Percentiles rank a stretch among this genome's conserved stretches.
Evolutionary conservation across 2,113 vertebrate genomes (phyloP).

Genomic region (Chionomys nivalis): DNA sequence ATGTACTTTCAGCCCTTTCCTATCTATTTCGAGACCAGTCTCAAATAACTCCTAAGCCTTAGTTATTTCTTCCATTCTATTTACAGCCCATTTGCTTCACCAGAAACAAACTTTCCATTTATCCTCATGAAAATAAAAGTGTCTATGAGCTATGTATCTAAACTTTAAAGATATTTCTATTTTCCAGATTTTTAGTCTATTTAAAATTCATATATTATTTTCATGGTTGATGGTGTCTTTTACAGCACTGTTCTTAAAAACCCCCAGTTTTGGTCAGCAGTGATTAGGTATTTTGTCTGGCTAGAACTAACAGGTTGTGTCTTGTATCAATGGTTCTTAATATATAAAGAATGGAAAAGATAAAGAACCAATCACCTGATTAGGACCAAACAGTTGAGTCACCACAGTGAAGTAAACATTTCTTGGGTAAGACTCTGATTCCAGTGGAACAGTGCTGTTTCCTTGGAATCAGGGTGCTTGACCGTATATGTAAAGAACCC

Average conservation of each 20-base stretch:
- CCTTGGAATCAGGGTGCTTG: background rate
- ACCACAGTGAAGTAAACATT: background rate
- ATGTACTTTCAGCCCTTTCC: background rate
- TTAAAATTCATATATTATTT: background rate
- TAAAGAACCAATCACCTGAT: background rate
- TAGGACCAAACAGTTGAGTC: background rate
- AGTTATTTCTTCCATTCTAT: background rate
- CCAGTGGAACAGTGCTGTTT: background rate
- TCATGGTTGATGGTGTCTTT: background rate
- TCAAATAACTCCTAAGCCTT: background rate
- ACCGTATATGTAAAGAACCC: background rate
- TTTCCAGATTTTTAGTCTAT: background rate
- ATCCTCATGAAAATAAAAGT: background rate
- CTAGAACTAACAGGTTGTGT: background rate
- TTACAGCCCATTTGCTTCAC: background rate
- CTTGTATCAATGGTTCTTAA: background rate
- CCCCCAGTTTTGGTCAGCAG: background rate
- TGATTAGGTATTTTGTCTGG: background rate
- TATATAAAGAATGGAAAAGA: background rate
- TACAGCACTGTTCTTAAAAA: background rate
- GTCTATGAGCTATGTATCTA: background rate
- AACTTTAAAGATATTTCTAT: background rate
- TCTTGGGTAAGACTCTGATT: background rate
- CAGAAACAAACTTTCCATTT: background rate
- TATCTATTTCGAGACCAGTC: background rate